Evolutionary conservation across 2,797 vertebrate species (phyloP).

Genomic region (Peromyscus melanophrys): DNA sequence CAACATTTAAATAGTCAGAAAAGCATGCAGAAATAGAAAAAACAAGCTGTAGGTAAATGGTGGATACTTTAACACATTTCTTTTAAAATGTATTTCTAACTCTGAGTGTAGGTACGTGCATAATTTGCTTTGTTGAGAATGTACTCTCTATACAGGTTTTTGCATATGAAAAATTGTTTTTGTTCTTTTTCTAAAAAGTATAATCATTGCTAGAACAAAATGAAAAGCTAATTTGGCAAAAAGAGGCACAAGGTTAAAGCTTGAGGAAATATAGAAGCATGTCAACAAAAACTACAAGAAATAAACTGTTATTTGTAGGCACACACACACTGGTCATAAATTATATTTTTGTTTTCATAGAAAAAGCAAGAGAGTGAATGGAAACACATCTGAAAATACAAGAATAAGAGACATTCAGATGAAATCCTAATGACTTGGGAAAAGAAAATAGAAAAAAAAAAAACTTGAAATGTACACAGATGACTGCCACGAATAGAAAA

Average conservation of each 20-base stretch:
- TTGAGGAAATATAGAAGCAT: slow-evolving; percentile 31
- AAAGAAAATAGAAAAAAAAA: slow-evolving; percentile 4
- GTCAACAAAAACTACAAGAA: slow-evolving; percentile 42
- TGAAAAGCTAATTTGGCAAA: slow-evolving; percentile 18
- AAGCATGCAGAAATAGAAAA: slow-evolving; percentile 48
- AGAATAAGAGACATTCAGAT: slow-evolving; percentile 15
- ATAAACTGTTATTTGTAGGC: slow-evolving; percentile 33
- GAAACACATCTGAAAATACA: slow-evolving; percentile 56
- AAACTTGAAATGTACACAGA: not conserved
- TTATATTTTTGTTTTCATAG: slow-evolving; percentile 50
- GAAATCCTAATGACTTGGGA: slow-evolving; percentile 40
- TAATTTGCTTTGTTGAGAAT: slow-evolving; percentile 28
- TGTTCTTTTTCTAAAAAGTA: slow-evolving; percentile 35
- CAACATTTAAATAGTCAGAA: slow-evolving; percentile 57
- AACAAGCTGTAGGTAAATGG: slow-evolving; percentile 20
- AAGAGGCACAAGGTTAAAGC: not conserved
- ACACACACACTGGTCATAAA: slow-evolving; percentile 13
- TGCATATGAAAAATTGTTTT: not conserved
- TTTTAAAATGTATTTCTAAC: slow-evolving; percentile 53
- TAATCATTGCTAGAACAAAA: slow-evolving; percentile 59
- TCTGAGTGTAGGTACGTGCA: not conserved
- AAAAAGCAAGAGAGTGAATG: slow-evolving; percentile 43
- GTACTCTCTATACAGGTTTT: not conserved
- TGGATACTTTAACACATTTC: slow-evolving; percentile 49
- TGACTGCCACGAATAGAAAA: slow-evolving; percentile 24